Percentiles rank a stretch among this genome's conserved stretches.
Evolutionary conservation across 2,113 vertebrate species (phyloP).

Genomic region (Podiceps cristatus): DNA sequence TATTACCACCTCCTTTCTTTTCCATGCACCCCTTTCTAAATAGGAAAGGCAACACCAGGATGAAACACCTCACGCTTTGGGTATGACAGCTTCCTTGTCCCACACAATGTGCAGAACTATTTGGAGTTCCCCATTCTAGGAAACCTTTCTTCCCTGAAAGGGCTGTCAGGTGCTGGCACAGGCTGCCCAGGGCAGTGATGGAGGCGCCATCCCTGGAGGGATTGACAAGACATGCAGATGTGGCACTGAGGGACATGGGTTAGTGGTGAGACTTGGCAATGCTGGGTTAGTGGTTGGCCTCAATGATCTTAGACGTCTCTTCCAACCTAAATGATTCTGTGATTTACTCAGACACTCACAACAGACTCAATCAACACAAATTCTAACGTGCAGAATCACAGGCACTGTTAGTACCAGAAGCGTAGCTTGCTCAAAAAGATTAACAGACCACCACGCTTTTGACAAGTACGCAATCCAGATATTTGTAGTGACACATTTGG

Average conservation of each 20-base stretch:
- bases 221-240: too few relatives aligned
- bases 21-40: not conserved
- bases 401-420: not conserved
- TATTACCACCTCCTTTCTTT: not conserved
- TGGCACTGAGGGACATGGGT: too few relatives aligned
- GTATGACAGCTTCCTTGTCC: not conserved
- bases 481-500: not conserved
- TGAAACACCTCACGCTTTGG: not conserved
- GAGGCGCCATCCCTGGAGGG: too few relatives aligned
- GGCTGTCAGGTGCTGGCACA: too few relatives aligned
- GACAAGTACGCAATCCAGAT: not conserved
- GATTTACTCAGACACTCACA: not conserved
- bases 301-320: too few relatives aligned
- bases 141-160: too few relatives aligned
- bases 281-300: too few relatives aligned
- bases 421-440: not conserved
- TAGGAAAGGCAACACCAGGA: not conserved
- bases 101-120: rapidly evolving
- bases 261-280: too few relatives aligned
- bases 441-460: not conserved
- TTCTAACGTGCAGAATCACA: not conserved
- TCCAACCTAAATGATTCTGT: too few relatives aligned
- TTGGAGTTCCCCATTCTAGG: not conserved
- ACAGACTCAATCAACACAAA: not conserved
- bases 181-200: too few relatives aligned